Evolutionary conservation across 2,797 vertebrate species (phyloP).

Genomic region (Sitta carolinensis): DNA sequence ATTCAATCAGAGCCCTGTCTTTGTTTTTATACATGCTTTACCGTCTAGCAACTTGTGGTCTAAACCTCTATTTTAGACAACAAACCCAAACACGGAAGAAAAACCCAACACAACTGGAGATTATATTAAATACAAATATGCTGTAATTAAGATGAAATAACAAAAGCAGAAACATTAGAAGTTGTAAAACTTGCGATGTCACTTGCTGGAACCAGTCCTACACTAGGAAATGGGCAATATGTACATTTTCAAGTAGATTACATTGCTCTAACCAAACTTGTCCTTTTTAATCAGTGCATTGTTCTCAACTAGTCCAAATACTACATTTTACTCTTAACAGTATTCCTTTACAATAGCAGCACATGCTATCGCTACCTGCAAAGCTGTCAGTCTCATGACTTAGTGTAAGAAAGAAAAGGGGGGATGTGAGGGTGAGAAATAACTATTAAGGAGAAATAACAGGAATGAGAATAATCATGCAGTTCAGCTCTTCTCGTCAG

Average conservation of each 20-base stretch:
- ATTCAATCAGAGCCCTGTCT: constrained; percentile 76
- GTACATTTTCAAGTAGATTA: constrained; percentile 84
- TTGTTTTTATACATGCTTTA: constrained; percentile 79
- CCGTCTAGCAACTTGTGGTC: constrained; percentile 77
- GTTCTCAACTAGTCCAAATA: constrained; percentile 76
- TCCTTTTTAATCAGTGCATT: constrained; percentile 80
- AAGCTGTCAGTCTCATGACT: constrained; percentile 83
- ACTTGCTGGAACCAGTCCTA: constrained; percentile 83
- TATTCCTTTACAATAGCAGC: constrained; percentile 77
- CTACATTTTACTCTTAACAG: constrained; percentile 71
- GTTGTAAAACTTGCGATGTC: constrained; percentile 84
- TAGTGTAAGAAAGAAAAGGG: constrained; percentile 77
- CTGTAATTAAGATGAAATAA: constrained; percentile 82
- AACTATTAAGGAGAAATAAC: constrained; percentile 72
- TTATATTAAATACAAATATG: constrained; percentile 84
- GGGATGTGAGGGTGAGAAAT: constrained; percentile 70
- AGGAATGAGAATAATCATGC: constrained; percentile 79
- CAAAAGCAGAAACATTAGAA: constrained; percentile 83
- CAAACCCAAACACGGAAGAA: constrained; percentile 71
- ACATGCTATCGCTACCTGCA: constrained; percentile 79
- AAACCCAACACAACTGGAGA: constrained; percentile 72
- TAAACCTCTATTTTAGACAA: constrained; percentile 76
- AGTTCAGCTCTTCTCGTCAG: constrained; percentile 83
- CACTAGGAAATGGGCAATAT: constrained; percentile 84
- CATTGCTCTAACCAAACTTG: constrained; percentile 75